These are phyloP conservation scores for Oscheius myriophilus DNA, from an alignment of 2,888 invertebrate genomes.

Conservation along the genomic window DNA sequence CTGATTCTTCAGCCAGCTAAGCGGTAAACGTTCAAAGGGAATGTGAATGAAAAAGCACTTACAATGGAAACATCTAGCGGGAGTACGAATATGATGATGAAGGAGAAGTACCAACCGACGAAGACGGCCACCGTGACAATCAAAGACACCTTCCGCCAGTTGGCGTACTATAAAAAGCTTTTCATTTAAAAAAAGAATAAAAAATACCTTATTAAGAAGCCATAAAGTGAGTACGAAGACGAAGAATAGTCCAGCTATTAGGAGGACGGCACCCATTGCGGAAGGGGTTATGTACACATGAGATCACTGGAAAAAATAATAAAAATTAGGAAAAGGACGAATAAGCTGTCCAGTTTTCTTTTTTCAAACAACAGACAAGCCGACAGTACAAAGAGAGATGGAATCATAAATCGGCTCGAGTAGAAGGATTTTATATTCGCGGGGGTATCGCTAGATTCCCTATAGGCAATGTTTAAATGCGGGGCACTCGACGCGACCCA, in stretches of 20 bases:
- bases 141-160: conserved; percentile 91
- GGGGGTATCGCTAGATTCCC: no score
- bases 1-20: not conserved
- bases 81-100: conserved; percentile 94
- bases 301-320: not conserved
- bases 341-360: no score
- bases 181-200: not conserved
- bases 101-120: conserved; percentile 97
- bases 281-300: not conserved
- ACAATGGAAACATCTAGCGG: conserved; percentile 92
- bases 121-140: conserved; percentile 91
- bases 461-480: no score
- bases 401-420: no score
- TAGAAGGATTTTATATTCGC: no score
- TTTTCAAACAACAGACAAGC: no score
- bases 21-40: not conserved
- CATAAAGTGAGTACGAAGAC: conserved; percentile 82
- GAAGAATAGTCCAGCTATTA: conserved; percentile 84
- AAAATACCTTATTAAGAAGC: conserved; percentile 78
- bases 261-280: conserved; percentile 80
- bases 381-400: no score
- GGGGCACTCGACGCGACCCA: no score
- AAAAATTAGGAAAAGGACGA: not conserved
- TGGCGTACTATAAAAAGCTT: conserved; percentile 81
- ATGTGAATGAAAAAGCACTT: conserved; percentile 21